phyloP scores from a whole-genome alignment of 2,113 vertebrate genomes.

The Cheilinus undulatus region DNA sequence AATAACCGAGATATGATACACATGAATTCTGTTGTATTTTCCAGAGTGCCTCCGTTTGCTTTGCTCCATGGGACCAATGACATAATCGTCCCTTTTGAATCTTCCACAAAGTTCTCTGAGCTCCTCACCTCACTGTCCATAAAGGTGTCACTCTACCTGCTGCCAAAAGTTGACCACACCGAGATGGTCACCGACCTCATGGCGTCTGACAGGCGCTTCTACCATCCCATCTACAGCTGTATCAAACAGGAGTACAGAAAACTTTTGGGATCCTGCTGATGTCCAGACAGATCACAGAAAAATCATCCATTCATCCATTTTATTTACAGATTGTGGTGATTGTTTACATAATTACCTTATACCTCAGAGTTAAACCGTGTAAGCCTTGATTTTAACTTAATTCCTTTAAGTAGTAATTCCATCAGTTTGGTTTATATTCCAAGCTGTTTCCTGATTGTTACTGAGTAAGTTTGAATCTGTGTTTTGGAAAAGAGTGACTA shows the following conservation, averaged over 20 bases:
- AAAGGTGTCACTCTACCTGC: constrained; percentile 74
- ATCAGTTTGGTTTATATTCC: constrained; percentile 4
- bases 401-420: constrained; percentile 3
- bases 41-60: constrained; percentile 77
- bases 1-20: neutral
- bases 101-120: constrained; percentile 75
- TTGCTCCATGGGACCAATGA: constrained; percentile 81
- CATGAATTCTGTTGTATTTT: neutral
- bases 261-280: constrained; percentile 41
- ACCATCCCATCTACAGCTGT: constrained; percentile 75
- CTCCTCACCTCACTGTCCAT: constrained; percentile 72
- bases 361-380: constrained; percentile 4
- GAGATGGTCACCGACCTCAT: constrained; percentile 82
- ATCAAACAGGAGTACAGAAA: constrained; percentile 78
- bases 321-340: constrained; percentile 11
- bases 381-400: constrained; percentile 4
- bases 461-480: neutral
- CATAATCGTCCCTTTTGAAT: constrained; percentile 76
- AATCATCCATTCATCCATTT: neutral
- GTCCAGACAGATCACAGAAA: neutral
- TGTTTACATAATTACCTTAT: constrained; percentile 17
- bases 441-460: neutral
- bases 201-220: constrained; percentile 74
- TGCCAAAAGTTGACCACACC: constrained; percentile 75
- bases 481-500: neutral